These are phyloP conservation scores for Chondrosia reniformis DNA, from an alignment of 37 sponge, comb jelly and placozoan species.

Conservation along the genomic window DNA sequence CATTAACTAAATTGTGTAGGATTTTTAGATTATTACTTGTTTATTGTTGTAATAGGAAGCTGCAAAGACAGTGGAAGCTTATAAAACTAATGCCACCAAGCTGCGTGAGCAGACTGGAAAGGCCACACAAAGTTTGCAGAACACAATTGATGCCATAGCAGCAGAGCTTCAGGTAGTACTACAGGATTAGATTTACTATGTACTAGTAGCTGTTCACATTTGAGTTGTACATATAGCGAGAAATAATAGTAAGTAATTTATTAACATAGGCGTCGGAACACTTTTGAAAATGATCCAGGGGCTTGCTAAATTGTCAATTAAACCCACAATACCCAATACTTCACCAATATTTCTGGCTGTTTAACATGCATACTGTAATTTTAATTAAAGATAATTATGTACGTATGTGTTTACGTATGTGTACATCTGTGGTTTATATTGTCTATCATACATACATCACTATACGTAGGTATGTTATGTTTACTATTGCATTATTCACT, in stretches of 20 bases:
- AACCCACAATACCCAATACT: too few relatives aligned
- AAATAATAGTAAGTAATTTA: too few relatives aligned
- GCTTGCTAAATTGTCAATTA: too few relatives aligned
- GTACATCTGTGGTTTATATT: neutral
- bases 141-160: conserved; percentile 12
- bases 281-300: too few relatives aligned
- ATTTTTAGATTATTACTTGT: too few relatives aligned
- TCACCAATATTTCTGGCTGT: too few relatives aligned
- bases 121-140: conserved; percentile 6
- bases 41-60: conserved; percentile 8
- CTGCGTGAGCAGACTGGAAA: conserved; percentile 9
- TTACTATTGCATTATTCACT: neutral
- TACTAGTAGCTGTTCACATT: too few relatives aligned
- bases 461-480: neutral
- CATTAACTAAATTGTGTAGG: too few relatives aligned
- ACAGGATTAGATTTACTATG: too few relatives aligned
- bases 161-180: conserved; percentile 9
- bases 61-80: neutral
- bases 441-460: neutral
- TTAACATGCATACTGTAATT: too few relatives aligned
- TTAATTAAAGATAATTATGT: neutral
- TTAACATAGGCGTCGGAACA: too few relatives aligned
- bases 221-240: too few relatives aligned
- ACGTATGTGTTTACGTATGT: conserved; percentile 2
- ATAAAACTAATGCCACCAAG: neutral